These are phyloP conservation scores for Drosophila pruinosa DNA, from an alignment of 1,140 invertebrate species.

Conservation along the genomic window DNA sequence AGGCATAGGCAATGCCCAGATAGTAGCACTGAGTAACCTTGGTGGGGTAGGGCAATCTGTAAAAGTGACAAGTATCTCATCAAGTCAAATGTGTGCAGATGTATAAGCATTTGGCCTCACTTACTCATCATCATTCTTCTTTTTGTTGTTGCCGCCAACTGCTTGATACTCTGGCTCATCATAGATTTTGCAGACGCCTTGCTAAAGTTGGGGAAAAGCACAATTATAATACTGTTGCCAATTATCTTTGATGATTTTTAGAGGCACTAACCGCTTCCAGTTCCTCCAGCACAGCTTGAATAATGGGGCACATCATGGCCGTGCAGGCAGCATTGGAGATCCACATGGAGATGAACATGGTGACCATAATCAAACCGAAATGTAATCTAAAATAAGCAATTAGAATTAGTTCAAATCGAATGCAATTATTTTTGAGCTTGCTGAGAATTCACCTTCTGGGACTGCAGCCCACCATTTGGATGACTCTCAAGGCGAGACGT, in stretches of 20 bases:
- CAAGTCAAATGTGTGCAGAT: not conserved
- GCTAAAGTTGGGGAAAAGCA: constrained; percentile 69
- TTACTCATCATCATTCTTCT: constrained; percentile 82
- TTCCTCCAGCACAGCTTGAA: constrained; percentile 89
- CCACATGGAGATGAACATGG: constrained; percentile 93
- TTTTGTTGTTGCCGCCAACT: constrained; percentile 82
- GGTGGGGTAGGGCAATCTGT: constrained; percentile 84
- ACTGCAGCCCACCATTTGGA: constrained; percentile 90
- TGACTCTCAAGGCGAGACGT: constrained; percentile 91
- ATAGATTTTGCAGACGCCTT: constrained; percentile 87
- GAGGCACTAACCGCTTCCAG: constrained; percentile 87
- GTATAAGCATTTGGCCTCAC: too few relatives aligned
- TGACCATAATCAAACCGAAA: constrained; percentile 89
- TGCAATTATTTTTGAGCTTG: not conserved
- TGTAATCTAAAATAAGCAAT: constrained; percentile 85
- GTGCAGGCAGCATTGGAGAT: constrained; percentile 92
- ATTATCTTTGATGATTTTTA: too few relatives aligned
- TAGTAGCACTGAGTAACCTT: constrained; percentile 89
- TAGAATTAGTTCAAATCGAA: not conserved
- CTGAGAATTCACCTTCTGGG: constrained; percentile 84
- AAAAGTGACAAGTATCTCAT: too few relatives aligned
- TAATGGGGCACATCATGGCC: constrained; percentile 94
- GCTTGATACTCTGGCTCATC: constrained; percentile 83
- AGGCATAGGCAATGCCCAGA: constrained; percentile 91
- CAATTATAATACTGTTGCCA: not conserved